A percentile compares a stretch with the other conserved stretches of the same genome.
Conservation (phyloP, 2,888 invertebrate genomes). For the Atrina japonica region DNA sequence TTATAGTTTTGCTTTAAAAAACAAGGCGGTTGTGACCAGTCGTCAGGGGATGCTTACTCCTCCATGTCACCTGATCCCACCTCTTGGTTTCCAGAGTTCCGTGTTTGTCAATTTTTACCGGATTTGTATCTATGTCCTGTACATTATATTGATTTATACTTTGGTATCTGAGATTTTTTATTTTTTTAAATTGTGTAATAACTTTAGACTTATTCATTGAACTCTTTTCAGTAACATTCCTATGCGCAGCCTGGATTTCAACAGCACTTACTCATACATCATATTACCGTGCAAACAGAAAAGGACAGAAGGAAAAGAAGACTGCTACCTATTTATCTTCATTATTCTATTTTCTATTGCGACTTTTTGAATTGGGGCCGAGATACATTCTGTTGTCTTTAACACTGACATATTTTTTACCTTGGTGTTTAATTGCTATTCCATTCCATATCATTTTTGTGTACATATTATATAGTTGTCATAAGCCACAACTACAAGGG, state of each 20-base stretch:
- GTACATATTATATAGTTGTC: background rate
- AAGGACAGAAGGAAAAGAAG: background rate
- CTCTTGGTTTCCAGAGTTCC: no score
- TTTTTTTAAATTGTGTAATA: no score
- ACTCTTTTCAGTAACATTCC: background rate
- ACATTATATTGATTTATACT: no score
- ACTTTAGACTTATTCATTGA: background rate
- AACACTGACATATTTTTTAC: background rate
- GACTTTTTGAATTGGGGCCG: conserved; percentile 1
- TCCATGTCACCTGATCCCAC: no score
- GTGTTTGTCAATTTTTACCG: no score
- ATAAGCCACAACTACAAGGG: conserved; percentile 2
- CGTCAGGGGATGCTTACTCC: no score
- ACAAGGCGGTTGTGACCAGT: no score
- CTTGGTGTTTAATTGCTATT: background rate
- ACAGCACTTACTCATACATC: conserved; percentile 4
- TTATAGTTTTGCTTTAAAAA: no score
- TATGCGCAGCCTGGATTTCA: background rate
- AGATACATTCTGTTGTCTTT: background rate
- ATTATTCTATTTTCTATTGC: background rate
- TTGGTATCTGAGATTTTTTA: no score
- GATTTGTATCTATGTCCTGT: no score
- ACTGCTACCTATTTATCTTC: background rate
- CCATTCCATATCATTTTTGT: background rate
- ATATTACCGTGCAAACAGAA: background rate